Evolutionary conservation across 2,888 invertebrate species (phyloP), one percentile per base, ranked within the genome.

Genomic region (Apomyelois bistriatella): DNA sequence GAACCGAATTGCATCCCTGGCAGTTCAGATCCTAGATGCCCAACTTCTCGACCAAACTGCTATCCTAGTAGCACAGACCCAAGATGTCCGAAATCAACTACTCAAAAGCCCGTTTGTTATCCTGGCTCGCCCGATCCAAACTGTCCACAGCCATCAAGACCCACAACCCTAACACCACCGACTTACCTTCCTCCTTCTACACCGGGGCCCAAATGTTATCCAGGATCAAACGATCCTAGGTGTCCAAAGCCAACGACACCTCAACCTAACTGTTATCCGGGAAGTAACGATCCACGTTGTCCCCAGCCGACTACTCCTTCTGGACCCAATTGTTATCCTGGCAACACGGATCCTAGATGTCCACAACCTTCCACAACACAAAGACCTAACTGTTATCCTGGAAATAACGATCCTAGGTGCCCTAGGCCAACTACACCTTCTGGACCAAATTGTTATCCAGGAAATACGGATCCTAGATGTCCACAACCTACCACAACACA

Each of bases 261-360:
- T 59, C 67, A 60, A n/a, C 73, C 74, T 0, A 62, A 60, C 3
- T 84, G 84, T 46, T 85, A 66, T 48, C 82, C 80, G 4, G 82
- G 81, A 4, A 72, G 70, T 1, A 56, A 59, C 2, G 53, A 53
- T 17, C 48, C 53, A 17, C 28, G 53, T 10, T 53, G 53, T 22
- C 53, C 60, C 0, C 43, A 52, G 22, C 61, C 60, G 15, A 59
- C 64, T 4, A 57, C 59, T n/a, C 52, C 56, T 64, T 67, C 13
- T 66, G 59, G 38, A 64, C 70, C 58, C 10, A 36, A n/a, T 12
- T 36, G 36, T 36, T 36, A 6, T 5, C 36, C 36, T 12, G 50
- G 70, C 48, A 40, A 66, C 53, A 30, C 66, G 74, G 69, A 64
- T 70, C 72, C 59, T 1, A 56, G 72, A 54, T 77, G 77, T 43